Percentiles rank a stretch among this genome's conserved stretches.
Conservation (phyloP, 2,113 vertebrate genomes). For the Thamnophis sirtalis region DNA sequence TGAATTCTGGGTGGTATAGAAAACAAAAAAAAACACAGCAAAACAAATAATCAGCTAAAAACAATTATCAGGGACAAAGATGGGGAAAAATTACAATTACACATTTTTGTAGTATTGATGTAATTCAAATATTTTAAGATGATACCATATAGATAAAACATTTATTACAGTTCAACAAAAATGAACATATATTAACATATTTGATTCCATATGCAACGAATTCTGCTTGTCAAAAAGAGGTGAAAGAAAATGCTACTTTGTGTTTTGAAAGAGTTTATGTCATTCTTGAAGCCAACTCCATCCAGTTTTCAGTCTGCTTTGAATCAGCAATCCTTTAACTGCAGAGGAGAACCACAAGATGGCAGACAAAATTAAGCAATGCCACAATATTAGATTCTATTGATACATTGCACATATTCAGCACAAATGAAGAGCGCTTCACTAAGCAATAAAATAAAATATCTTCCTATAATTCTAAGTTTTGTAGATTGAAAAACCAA, state of each 20-base stretch:
- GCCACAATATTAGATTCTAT: not conserved
- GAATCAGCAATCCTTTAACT: not conserved
- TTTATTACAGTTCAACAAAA: not conserved
- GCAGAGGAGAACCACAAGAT: not conserved
- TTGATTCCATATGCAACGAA: not conserved
- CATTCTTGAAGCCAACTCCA: not conserved
- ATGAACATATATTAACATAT: not conserved
- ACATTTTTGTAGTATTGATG: not conserved
- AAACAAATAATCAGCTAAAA: not conserved
- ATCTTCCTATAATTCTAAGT: not conserved
- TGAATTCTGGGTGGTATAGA: not conserved
- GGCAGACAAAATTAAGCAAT: not conserved
- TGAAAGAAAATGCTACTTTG: not conserved
- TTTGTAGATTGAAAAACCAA: not conserved
- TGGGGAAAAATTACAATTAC: not conserved
- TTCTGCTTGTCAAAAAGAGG: not conserved
- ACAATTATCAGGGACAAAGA: not conserved
- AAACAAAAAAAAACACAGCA: not conserved
- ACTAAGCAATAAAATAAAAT: not conserved
- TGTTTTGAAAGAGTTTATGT: not conserved
- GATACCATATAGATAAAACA: not conserved
- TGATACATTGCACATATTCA: not conserved
- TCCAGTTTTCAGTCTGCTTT: not conserved
- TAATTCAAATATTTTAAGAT: not conserved
- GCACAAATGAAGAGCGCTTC: not conserved